Conservation (phyloP, 1,140 invertebrate species). For the Chrysopa pallens region DNA sequence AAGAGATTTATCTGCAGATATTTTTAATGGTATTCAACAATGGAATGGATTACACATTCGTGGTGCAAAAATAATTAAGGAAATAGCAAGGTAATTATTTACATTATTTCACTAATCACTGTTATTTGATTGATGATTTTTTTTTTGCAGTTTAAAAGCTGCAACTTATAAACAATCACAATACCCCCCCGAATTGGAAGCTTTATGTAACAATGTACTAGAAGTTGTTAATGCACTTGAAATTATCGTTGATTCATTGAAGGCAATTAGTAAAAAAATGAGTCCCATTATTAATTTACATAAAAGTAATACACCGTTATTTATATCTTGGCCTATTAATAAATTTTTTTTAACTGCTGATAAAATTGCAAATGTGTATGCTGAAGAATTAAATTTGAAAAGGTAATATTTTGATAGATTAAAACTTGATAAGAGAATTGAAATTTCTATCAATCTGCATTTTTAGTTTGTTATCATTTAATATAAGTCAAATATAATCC, state of each 20-base stretch:
- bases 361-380: conserved; percentile 13
- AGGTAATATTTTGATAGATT: not conserved
- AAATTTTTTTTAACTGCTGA: conserved; percentile 7
- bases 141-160: conserved; percentile 11
- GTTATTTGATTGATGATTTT: not conserved
- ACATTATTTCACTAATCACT: not conserved
- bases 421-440: not conserved
- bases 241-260: conserved; percentile 8
- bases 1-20: conserved; percentile 17
- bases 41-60: conserved; percentile 19
- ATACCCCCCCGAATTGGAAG: conserved; percentile 12
- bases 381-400: conserved; percentile 15
- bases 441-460: not conserved
- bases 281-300: conserved; percentile 13
- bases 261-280: conserved; percentile 6
- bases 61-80: conserved; percentile 14
- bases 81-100: conserved; percentile 9
- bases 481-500: no score
- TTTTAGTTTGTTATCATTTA: no score
- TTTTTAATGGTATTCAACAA: conserved; percentile 20
- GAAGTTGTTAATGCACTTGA: not conserved
- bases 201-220: conserved; percentile 10
- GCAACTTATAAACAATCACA: conserved; percentile 5
- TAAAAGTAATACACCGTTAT: conserved; percentile 12
- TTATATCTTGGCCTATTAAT: conserved; percentile 11